Evolutionary conservation across 2,888 invertebrate species (phyloP).

Genomic region (Andrena bucephala): DNA sequence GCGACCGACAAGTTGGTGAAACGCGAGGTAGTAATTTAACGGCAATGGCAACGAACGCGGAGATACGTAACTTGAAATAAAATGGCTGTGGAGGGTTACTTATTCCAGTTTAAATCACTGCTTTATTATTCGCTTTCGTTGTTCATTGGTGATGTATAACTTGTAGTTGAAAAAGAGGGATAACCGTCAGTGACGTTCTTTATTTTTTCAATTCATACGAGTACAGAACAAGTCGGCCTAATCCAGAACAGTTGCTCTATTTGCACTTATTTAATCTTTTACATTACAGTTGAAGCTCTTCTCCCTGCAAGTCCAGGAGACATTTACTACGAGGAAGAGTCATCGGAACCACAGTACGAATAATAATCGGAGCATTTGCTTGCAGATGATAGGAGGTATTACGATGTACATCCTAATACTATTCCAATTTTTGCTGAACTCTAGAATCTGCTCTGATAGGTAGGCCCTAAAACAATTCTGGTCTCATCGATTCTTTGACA

Average conservation of each 20-base stretch:
- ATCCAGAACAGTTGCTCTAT: no score
- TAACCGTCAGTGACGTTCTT: no score
- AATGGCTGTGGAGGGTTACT: no score
- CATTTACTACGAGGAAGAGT: background rate
- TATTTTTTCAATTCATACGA: no score
- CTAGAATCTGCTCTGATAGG: background rate
- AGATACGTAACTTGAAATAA: no score
- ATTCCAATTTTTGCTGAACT: conserved; percentile 71
- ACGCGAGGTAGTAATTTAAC: conserved; percentile 56
- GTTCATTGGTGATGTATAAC: no score
- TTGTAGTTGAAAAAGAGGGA: no score
- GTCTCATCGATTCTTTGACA: conserved; percentile 1
- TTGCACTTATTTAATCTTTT: background rate
- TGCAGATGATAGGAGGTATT: conserved; percentile 76
- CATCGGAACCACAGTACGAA: background rate
- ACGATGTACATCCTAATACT: conserved; percentile 77
- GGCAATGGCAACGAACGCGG: background rate
- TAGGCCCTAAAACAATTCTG: background rate
- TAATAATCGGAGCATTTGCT: conserved; percentile 34
- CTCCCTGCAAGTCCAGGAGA: conserved; percentile 70
- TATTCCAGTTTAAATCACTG: no score
- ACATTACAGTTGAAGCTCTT: conserved; percentile 76
- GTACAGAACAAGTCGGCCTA: no score
- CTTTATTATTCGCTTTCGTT: no score
- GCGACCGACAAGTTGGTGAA: conserved; percentile 64